These are phyloP conservation scores for Scaeva pyrastri DNA, from an alignment of 2,888 invertebrate species.

Conservation along the genomic window DNA sequence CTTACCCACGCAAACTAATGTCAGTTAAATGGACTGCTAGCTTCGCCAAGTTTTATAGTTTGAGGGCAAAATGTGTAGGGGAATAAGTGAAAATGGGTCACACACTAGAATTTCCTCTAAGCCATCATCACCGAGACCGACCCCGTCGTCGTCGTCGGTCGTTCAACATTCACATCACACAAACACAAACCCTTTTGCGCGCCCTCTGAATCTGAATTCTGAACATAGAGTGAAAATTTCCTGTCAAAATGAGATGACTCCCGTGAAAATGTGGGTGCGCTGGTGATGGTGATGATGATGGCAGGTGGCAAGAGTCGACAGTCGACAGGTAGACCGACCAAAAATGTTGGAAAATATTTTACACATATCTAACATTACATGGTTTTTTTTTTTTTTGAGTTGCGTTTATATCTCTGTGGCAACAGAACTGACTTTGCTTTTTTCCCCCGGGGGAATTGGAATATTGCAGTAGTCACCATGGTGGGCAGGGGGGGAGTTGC, in stretches of 20 bases:
- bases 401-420: constrained; percentile 60
- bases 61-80: not conserved
- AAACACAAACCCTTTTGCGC: not conserved
- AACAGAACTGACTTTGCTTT: constrained; percentile 3
- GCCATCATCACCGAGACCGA: constrained; percentile 36
- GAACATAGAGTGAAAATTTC: constrained; percentile 2
- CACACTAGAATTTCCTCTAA: constrained; percentile 55
- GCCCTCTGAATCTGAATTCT: no score
- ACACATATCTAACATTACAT: constrained; percentile 70
- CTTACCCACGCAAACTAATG: constrained; percentile 62
- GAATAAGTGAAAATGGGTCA: constrained; percentile 68
- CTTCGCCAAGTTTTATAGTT: constrained; percentile 12
- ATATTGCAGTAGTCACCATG: no score
- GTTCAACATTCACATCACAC: no score
- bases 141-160: not conserved
- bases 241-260: constrained; percentile 21
- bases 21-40: constrained; percentile 68
- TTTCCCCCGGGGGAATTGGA: no score
- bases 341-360: constrained; percentile 56
- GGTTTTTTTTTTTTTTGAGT: constrained; percentile 47
- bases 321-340: constrained; percentile 2
- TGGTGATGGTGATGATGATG: not conserved
- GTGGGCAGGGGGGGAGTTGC: no score
- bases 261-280: constrained; percentile 5
- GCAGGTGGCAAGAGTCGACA: not conserved